phyloP scores from a whole-genome alignment of 2,113 vertebrate species.

The Chionodraco myersi region DNA sequence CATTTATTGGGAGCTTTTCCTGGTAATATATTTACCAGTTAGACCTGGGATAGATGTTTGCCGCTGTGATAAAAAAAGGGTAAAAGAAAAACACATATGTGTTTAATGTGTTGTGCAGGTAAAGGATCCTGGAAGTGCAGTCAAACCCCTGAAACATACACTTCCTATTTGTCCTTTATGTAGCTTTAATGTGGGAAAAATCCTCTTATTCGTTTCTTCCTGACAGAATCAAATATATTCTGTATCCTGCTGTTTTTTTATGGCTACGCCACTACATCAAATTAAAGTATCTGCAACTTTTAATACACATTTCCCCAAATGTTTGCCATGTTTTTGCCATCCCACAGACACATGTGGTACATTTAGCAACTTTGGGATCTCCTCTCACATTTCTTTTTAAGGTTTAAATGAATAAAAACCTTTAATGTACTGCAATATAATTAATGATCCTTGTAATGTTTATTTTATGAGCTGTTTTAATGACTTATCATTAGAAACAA shows the following conservation, averaged over 20 bases:
- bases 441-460: background rate
- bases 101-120: constrained; percentile 17
- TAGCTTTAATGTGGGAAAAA: constrained; percentile 1
- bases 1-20: constrained; percentile 51
- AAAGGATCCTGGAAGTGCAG: background rate
- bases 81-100: background rate
- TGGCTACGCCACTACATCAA: background rate
- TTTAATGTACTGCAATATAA: too few species aligned
- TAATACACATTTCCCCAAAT: background rate
- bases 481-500: background rate
- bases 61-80: constrained; percentile 15
- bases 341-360: background rate
- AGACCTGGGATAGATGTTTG: background rate
- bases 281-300: background rate
- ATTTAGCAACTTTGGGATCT: background rate
- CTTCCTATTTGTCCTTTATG: background rate
- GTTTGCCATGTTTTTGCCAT: background rate
- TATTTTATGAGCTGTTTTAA: background rate
- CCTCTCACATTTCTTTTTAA: background rate
- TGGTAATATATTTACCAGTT: constrained; percentile 29
- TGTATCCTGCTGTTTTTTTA: background rate
- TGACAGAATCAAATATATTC: background rate
- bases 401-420: background rate
- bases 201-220: background rate
- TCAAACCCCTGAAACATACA: constrained; percentile 1